A percentile compares a stretch with the other conserved stretches of the same genome.
Conservation (phyloP, 2,113 vertebrate genomes). For the Limanda limanda region DNA sequence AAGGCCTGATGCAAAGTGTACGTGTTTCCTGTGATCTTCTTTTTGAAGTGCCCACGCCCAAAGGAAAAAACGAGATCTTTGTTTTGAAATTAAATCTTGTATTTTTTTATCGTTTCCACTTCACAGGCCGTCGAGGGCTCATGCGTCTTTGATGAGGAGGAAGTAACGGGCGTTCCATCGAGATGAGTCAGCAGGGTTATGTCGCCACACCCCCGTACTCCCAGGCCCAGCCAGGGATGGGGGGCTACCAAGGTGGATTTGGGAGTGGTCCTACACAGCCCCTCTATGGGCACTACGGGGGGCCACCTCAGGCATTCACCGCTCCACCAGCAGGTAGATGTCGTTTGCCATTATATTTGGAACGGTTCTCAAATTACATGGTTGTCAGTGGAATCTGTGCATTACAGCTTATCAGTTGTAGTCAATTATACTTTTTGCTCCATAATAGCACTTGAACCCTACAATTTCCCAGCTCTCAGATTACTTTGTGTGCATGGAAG, state of each 20-base stretch:
- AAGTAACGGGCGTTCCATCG: conserved; percentile 46
- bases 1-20: too few relatives aligned
- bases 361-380: background rate
- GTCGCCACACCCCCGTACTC: conserved; percentile 92
- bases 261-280: conserved; percentile 81
- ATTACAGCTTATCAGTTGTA: background rate
- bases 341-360: background rate
- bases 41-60: too few relatives aligned
- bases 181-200: conserved; percentile 98
- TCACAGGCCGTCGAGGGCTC: conserved; percentile 41
- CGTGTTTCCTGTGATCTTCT: too few relatives aligned
- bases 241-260: conserved; percentile 85
- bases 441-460: background rate
- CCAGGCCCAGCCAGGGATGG: conserved; percentile 91
- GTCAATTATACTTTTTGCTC: background rate
- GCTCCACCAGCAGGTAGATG: conserved; percentile 84
- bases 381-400: background rate
- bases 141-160: conserved; percentile 74
- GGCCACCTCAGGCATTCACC: conserved; percentile 75
- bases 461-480: background rate
- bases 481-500: background rate
- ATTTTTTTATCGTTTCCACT: background rate
- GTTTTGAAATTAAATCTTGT: background rate
- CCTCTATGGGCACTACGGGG: conserved; percentile 88
- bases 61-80: too few relatives aligned